These are phyloP conservation scores for Eristalinus aeneus DNA, from an alignment of 2,888 invertebrate genomes.

Conservation along the genomic window DNA sequence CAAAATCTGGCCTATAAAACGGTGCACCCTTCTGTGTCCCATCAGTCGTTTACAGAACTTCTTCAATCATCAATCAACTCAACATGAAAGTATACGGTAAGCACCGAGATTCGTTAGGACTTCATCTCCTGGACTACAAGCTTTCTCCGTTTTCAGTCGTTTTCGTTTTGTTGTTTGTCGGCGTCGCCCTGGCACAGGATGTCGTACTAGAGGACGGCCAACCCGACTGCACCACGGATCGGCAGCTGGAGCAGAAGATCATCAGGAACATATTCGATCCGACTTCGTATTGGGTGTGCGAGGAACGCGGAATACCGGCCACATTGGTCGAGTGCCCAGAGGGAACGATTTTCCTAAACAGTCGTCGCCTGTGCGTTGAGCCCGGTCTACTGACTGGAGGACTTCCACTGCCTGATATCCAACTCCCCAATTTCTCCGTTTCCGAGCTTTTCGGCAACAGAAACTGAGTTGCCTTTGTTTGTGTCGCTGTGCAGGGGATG, in stretches of 20 bases:
- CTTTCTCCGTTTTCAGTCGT: not conserved
- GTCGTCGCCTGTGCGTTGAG: not conserved
- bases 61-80: not conserved
- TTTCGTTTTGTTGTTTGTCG: not conserved
- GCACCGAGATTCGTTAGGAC: not conserved
- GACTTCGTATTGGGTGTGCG: not conserved
- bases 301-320: not conserved
- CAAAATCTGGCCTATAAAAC: not conserved
- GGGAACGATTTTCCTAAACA: not conserved
- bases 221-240: not conserved
- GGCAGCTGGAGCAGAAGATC: not conserved
- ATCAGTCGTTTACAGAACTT: not conserved
- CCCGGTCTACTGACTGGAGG: not conserved
- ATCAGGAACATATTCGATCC: not conserved
- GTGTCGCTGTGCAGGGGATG: no score
- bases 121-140: not conserved
- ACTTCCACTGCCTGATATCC: not conserved
- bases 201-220: not conserved
- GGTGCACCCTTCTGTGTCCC: not conserved
- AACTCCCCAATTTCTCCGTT: no score
- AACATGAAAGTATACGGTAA: not conserved
- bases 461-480: no score
- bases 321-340: not conserved
- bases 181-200: not conserved
- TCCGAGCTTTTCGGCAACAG: no score